Percentiles rank a stretch among this genome's conserved stretches.
Evolutionary conservation across 2,113 vertebrate genomes (phyloP).

Genomic region (Cryptotis parvus): DNA sequence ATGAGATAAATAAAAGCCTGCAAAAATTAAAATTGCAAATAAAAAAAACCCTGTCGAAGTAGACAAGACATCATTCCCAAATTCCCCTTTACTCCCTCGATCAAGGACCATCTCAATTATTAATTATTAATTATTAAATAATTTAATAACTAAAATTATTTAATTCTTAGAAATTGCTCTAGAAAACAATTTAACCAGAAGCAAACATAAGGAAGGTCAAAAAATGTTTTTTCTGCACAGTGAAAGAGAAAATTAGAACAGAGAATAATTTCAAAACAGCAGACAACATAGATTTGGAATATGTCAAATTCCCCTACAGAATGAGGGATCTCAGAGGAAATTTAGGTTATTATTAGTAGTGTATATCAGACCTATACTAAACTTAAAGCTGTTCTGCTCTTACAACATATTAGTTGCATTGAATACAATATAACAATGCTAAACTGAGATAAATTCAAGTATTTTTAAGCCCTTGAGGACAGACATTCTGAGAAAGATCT

Average conservation of each 20-base stretch:
- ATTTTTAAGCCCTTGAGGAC: background rate
- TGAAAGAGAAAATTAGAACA: constrained; percentile 37
- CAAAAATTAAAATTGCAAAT: background rate
- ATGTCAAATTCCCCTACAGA: background rate
- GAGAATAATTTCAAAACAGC: constrained; percentile 1
- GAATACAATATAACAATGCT: too few relatives aligned
- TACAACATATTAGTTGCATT: background rate
- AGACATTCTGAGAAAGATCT: constrained; percentile 1
- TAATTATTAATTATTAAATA: too few relatives aligned
- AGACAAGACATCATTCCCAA: background rate
- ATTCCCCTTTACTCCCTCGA: background rate
- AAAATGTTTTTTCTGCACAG: background rate
- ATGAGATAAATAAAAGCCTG: constrained; percentile 1
- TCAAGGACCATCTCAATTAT: background rate
- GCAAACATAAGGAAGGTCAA: constrained; percentile 8
- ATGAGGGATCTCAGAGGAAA: constrained; percentile 12
- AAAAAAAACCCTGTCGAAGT: too few relatives aligned
- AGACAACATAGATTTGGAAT: background rate
- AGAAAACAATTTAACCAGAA: constrained; percentile 40
- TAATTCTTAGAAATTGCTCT: constrained; percentile 30
- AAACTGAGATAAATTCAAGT: background rate
- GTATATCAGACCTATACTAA: background rate
- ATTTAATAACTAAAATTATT: too few relatives aligned
- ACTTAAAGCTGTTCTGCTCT: background rate
- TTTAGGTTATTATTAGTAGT: background rate